A percentile compares a stretch with the other conserved stretches of the same genome.
phyloP scores from a whole-genome alignment of 2,797 vertebrate genomes.

The Gobionotothen gibberifrons region DNA sequence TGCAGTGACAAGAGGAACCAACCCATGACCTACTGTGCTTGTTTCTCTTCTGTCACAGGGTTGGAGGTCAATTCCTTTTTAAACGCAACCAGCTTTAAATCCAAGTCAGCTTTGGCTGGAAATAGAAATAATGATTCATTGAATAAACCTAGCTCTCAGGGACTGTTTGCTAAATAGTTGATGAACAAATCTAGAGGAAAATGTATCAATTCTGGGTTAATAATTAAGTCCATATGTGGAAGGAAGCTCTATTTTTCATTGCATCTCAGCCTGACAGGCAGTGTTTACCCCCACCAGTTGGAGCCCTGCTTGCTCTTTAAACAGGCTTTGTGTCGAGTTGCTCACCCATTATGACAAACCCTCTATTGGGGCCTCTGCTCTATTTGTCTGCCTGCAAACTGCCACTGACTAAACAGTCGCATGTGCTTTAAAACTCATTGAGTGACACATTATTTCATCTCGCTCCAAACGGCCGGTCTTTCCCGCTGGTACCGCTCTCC shows the following conservation, averaged over 20 bases:
- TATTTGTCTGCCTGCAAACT: conserved; percentile 80
- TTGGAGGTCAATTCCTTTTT: conserved; percentile 78
- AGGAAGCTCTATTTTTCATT: conserved; percentile 67
- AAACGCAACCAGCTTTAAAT: conserved; percentile 67
- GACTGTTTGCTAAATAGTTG: conserved; percentile 47
- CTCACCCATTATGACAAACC: conserved; percentile 81
- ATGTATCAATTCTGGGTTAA: conserved; percentile 67
- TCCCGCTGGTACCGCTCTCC: conserved; percentile 44
- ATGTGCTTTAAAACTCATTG: conserved; percentile 79
- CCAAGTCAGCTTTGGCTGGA: conserved; percentile 56
- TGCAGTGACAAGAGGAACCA: conserved; percentile 75
- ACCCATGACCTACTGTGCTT: conserved; percentile 80
- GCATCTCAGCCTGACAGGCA: conserved; percentile 61
- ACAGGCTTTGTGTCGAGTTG: conserved; percentile 79
- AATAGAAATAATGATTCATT: conserved; percentile 68
- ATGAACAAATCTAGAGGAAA: conserved; percentile 51
- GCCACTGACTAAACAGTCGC: conserved; percentile 79
- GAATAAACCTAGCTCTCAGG: conserved; percentile 35
- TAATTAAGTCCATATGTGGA: conserved; percentile 74
- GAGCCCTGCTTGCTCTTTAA: conserved; percentile 78
- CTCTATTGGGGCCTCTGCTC: conserved; percentile 77
- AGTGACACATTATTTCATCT: conserved; percentile 76
- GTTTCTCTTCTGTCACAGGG: conserved; percentile 76
- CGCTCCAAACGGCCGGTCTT: conserved; percentile 52
- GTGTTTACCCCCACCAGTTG: conserved; percentile 79